Conservation (phyloP, 2,797 vertebrate species). For the Poecilia velifera region DNA sequence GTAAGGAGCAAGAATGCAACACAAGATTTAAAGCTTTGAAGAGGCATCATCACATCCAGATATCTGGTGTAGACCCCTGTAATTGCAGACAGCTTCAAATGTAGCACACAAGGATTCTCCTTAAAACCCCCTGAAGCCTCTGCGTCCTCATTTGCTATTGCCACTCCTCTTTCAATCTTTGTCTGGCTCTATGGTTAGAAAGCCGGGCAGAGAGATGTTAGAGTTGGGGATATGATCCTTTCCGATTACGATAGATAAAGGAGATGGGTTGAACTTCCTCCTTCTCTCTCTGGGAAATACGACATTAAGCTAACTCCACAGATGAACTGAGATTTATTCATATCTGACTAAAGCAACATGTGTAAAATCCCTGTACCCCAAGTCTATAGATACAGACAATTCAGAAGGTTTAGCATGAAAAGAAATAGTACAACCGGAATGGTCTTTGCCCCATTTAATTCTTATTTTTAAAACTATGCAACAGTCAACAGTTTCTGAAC, state of each 20-base stretch:
- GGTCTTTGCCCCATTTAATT: neutral
- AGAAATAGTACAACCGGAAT: conserved; percentile 20
- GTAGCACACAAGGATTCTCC: neutral
- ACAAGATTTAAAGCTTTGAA: conserved; percentile 4
- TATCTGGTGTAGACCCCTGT: neutral
- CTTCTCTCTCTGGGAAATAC: neutral
- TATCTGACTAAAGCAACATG: neutral
- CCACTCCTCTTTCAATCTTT: too few relatives aligned
- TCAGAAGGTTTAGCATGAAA: neutral
- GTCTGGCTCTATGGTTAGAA: too few relatives aligned
- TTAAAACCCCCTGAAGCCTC: neutral
- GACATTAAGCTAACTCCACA: neutral
- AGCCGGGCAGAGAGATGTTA: neutral
- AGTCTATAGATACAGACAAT: neutral
- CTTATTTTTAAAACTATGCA: conserved; percentile 25
- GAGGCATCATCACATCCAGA: conserved; percentile 12
- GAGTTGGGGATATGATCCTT: neutral
- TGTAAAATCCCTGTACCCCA: neutral
- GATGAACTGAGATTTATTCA: neutral
- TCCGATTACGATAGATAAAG: neutral
- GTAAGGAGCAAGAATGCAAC: neutral
- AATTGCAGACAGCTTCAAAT: neutral
- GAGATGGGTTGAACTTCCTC: too few relatives aligned
- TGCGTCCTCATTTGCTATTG: neutral
- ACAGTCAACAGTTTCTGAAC: conserved; percentile 23